Evolutionary conservation across 2,797 vertebrate species (phyloP).

Genomic region (Hapalemur alaotrensis): DNA sequence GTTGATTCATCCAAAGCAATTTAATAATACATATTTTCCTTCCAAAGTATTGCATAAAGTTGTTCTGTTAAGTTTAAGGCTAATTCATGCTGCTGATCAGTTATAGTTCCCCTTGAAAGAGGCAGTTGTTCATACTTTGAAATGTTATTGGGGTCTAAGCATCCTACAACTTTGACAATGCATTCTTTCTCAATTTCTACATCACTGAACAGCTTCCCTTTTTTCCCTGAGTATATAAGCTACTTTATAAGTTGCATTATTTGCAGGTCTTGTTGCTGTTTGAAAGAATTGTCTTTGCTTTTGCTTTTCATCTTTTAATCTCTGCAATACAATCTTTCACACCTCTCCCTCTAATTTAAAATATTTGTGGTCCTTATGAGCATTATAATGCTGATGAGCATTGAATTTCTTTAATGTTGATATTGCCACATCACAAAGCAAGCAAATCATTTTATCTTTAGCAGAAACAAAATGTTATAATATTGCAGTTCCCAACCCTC

Average conservation of each 20-base stretch:
- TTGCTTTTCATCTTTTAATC: neutral
- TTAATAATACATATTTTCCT: neutral
- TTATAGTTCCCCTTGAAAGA: neutral
- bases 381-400: neutral
- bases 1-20: neutral
- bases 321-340: neutral
- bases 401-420: neutral
- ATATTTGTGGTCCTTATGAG: neutral
- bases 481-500: neutral
- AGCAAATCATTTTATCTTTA: neutral
- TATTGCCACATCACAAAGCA: neutral
- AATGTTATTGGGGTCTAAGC: neutral
- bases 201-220: neutral
- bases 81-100: neutral
- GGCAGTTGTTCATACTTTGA: neutral
- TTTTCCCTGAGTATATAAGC: accelerated
- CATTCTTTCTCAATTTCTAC: neutral
- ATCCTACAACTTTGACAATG: neutral
- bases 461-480: neutral
- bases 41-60: neutral
- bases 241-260: neutral
- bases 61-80: neutral
- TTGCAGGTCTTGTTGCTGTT: neutral
- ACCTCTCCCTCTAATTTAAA: neutral
- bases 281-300: neutral